Percentiles rank a stretch among this genome's conserved stretches.
These are phyloP conservation scores for Tipula helvola DNA, from an alignment of 2,888 invertebrate species.

Conservation along the genomic window DNA sequence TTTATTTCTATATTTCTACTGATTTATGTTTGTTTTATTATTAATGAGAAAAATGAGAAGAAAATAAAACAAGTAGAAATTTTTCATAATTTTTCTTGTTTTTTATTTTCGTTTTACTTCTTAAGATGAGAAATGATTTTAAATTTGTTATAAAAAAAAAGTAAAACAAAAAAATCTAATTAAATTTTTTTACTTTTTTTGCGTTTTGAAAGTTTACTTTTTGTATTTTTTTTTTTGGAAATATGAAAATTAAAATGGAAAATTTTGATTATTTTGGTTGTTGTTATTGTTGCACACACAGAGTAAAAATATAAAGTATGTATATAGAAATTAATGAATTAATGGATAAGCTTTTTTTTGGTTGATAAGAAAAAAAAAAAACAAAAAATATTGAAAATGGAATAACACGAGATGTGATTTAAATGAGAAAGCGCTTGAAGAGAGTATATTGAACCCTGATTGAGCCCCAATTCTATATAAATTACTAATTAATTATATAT, in stretches of 20 bases:
- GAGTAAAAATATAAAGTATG: neutral
- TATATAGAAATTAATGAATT: neutral
- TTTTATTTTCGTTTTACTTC: neutral
- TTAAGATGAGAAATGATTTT: constrained; percentile 4
- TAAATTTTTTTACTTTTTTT: neutral
- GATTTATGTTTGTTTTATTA: constrained; percentile 10
- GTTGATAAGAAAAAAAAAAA: neutral
- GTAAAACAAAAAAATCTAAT: neutral
- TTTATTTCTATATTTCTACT: neutral
- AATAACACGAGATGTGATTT: neutral
- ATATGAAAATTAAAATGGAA: neutral
- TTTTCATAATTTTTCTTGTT: neutral
- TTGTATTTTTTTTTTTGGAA: neutral
- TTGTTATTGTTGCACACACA: neutral
- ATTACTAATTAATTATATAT: neutral
- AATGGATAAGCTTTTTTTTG: neutral
- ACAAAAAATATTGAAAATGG: neutral
- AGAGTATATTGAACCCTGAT: neutral
- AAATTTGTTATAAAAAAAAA: neutral
- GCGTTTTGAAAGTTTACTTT: neutral
- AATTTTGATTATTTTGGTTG: neutral
- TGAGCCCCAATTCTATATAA: neutral
- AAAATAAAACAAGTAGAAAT: neutral
- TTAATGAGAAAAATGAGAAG: constrained; percentile 10
- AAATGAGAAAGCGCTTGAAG: neutral